Conservation (phyloP, 1,140 invertebrate genomes). For the Platyscapa corneri region DNA sequence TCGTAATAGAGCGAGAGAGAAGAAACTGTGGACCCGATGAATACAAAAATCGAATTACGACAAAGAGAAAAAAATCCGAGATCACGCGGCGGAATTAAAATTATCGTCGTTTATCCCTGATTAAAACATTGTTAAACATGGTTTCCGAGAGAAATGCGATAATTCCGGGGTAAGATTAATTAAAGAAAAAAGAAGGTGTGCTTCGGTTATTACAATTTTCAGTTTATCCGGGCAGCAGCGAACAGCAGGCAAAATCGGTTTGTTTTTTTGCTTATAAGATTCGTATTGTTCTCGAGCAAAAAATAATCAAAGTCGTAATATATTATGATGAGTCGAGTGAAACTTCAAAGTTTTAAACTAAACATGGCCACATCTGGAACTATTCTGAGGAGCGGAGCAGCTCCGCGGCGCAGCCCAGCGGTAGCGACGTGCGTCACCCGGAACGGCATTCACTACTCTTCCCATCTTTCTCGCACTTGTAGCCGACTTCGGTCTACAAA, state of each 20-base stretch:
- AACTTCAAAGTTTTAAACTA: slow-evolving; percentile 73
- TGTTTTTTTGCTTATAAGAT: slow-evolving; percentile 44
- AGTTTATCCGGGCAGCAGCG: slow-evolving; percentile 36
- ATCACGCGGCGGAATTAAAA: not conserved
- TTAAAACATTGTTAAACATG: slow-evolving; percentile 25
- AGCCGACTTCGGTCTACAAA: not conserved
- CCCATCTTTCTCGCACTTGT: slow-evolving; percentile 7
- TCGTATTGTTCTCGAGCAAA: slow-evolving; percentile 47
- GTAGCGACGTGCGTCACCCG: slow-evolving; percentile 28
- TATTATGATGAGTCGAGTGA: slow-evolving; percentile 66
- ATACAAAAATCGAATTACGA: not conserved
- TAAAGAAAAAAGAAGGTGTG: slow-evolving; percentile 34
- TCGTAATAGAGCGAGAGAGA: not conserved
- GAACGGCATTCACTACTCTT: slow-evolving; percentile 44
- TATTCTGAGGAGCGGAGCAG: slow-evolving; percentile 67
- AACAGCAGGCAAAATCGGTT: slow-evolving; percentile 49
- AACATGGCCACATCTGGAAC: slow-evolving; percentile 75
- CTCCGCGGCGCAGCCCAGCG: slow-evolving; percentile 31
- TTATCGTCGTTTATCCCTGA: not conserved
- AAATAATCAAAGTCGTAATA: slow-evolving; percentile 34
- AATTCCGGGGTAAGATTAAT: slow-evolving; percentile 31
- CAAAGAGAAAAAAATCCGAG: not conserved
- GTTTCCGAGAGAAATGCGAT: slow-evolving; percentile 5
- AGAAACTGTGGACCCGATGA: slow-evolving; percentile 21
- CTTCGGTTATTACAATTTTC: slow-evolving; percentile 48